phyloP scores from a whole-genome alignment of 2,888 invertebrate genomes.

The Lasioglossum zephyrum region DNA sequence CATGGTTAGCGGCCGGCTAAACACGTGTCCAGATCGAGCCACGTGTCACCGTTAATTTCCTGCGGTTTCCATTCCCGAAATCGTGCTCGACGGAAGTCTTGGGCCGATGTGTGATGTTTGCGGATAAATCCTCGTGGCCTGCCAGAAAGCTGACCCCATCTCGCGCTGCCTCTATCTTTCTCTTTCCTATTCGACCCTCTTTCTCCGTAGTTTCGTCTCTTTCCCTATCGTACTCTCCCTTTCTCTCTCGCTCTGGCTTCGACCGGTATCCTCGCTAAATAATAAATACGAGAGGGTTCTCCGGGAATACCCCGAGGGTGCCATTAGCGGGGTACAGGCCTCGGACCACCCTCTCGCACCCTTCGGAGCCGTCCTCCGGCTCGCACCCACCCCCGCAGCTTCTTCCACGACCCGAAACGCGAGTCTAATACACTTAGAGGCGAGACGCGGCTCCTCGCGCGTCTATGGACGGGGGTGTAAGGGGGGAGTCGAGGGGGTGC shows the following conservation, averaged over 20 bases:
- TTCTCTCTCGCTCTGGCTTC: slow-evolving; percentile 60
- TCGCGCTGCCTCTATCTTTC: slow-evolving; percentile 40
- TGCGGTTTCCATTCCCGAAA: slow-evolving; percentile 61
- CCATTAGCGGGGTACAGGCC: slow-evolving; percentile 83
- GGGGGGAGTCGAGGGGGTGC: slow-evolving; percentile 62
- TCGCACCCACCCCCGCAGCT: slow-evolving; percentile 54
- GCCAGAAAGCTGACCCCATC: slow-evolving; percentile 60
- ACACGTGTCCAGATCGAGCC: slow-evolving; percentile 52
- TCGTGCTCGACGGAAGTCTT: slow-evolving; percentile 62
- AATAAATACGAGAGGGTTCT: slow-evolving; percentile 83
- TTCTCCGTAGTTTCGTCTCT: background rate
- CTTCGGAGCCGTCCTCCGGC: slow-evolving; percentile 68
- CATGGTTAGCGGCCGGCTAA: slow-evolving; percentile 46
- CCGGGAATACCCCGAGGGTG: slow-evolving; percentile 83
- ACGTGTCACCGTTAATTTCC: slow-evolving; percentile 65
- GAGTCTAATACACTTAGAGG: slow-evolving; percentile 82
- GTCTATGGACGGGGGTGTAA: slow-evolving; percentile 62
- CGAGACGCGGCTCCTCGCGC: slow-evolving; percentile 71
- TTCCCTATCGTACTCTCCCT: slow-evolving; percentile 41
- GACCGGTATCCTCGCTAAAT: slow-evolving; percentile 79
- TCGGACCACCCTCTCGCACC: slow-evolving; percentile 72
- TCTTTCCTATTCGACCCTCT: slow-evolving; percentile 14
- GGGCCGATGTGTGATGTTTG: slow-evolving; percentile 76
- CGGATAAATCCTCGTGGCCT: slow-evolving; percentile 78
- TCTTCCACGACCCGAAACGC: slow-evolving; percentile 73